Conservation (phyloP, 1,140 invertebrate species). For the Geopemphigus sp. region DNA sequence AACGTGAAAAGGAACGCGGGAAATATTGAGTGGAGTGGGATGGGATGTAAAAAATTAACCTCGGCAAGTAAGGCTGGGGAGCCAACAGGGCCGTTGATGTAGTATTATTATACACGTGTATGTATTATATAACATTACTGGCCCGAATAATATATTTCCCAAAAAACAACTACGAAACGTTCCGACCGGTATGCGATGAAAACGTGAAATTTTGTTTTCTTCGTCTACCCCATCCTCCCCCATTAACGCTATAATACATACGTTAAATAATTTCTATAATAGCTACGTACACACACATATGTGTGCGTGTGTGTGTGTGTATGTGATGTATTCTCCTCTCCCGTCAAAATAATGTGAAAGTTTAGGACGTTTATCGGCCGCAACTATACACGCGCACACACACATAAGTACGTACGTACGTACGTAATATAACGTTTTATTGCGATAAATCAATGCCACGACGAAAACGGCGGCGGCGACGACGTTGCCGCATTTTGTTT, state of each 20-base stretch:
- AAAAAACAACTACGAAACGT: slow-evolving; percentile 2
- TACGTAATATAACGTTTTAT: slow-evolving; percentile 32
- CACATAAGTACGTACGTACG: background rate
- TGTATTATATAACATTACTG: too few relatives aligned
- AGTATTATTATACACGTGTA: too few relatives aligned
- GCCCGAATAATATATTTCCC: background rate
- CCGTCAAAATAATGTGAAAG: slow-evolving; percentile 41
- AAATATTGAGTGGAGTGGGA: too few relatives aligned
- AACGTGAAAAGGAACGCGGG: too few relatives aligned
- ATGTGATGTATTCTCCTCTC: background rate
- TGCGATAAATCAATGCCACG: slow-evolving; percentile 21
- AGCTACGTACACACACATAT: too few relatives aligned
- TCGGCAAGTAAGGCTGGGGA: too few relatives aligned
- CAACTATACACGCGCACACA: background rate
- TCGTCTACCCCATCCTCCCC: background rate
- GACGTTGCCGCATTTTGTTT: slow-evolving; percentile 10
- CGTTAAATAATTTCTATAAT: too few relatives aligned
- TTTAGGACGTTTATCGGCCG: slow-evolving; percentile 15
- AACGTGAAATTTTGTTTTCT: background rate
- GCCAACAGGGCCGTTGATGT: too few relatives aligned
- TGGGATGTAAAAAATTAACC: too few relatives aligned
- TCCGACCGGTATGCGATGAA: background rate
- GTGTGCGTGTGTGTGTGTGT: background rate
- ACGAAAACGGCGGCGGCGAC: background rate
- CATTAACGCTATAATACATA: background rate